Percentiles rank a stretch among this genome's conserved stretches.
These are phyloP conservation scores for Acanthurus tractus DNA, from an alignment of 2,797 vertebrate species.

Conservation along the genomic window DNA sequence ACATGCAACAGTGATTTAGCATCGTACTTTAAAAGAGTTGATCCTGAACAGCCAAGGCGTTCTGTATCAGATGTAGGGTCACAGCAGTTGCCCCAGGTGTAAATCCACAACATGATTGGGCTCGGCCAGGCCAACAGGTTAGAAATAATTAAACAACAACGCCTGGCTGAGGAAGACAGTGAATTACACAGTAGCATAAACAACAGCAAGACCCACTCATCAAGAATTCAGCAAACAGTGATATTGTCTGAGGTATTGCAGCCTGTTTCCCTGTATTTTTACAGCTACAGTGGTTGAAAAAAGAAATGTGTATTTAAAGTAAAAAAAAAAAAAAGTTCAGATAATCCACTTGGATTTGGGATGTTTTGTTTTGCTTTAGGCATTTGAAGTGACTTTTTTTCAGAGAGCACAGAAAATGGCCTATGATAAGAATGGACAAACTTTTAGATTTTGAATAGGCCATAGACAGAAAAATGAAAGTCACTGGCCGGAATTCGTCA, in stretches of 20 bases:
- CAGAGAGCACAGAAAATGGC: too few species aligned
- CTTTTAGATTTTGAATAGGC: too few species aligned
- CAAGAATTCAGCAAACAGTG: neutral
- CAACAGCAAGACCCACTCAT: neutral
- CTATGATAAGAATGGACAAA: too few species aligned
- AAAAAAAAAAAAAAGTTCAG: neutral
- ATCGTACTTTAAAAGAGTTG: constrained; percentile 15
- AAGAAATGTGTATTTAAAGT: neutral
- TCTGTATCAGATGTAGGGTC: constrained; percentile 42
- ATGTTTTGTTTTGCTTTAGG: neutral
- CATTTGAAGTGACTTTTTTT: too few species aligned
- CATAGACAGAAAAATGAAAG: too few species aligned
- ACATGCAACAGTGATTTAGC: constrained; percentile 4
- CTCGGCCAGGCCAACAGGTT: constrained; percentile 20
- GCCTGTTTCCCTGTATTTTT: neutral
- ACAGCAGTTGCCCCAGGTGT: constrained; percentile 32
- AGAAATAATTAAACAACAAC: constrained; percentile 52
- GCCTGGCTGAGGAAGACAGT: neutral
- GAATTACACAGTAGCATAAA: neutral
- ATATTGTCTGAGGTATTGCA: neutral
- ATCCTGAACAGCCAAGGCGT: constrained; percentile 51
- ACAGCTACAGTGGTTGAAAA: neutral
- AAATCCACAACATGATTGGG: constrained; percentile 38
- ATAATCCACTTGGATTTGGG: neutral
- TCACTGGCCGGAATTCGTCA: too few species aligned